These are phyloP conservation scores for Bilobella aurantiaca DNA, from an alignment of 1,140 invertebrate species.

Conservation along the genomic window DNA sequence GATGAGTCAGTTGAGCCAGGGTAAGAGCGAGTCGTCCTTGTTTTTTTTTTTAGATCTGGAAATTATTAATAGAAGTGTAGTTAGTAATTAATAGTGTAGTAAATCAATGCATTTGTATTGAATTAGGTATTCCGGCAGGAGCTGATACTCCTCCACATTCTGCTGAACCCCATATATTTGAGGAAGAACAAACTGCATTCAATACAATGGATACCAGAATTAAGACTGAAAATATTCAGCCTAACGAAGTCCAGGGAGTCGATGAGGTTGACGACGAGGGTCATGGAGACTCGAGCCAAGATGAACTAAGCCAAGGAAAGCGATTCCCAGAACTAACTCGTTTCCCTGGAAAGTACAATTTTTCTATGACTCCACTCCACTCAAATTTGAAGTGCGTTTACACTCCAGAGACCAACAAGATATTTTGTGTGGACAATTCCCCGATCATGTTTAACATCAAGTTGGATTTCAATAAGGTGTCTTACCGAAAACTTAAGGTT, in stretches of 20 bases:
- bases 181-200: neutral
- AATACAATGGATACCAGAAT: neutral
- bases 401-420: neutral
- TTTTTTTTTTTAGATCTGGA: no score
- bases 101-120: no score
- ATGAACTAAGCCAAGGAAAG: neutral
- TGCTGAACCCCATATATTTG: neutral
- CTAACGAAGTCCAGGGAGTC: no score
- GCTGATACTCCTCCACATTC: neutral
- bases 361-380: neutral
- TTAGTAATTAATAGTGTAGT: no score
- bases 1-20: no score
- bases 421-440: neutral
- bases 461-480: neutral
- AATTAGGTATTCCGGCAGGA: neutral
- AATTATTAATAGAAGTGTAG: no score
- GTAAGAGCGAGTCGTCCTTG: no score
- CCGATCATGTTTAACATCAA: neutral
- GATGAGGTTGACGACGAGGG: neutral
- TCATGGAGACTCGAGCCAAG: neutral
- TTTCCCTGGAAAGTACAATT: neutral
- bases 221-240: no score
- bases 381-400: neutral
- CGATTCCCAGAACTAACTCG: neutral
- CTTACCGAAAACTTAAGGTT: neutral